These are phyloP conservation scores for Colostygia pectinataria DNA, from an alignment of 2,888 invertebrate genomes.

Conservation along the genomic window DNA sequence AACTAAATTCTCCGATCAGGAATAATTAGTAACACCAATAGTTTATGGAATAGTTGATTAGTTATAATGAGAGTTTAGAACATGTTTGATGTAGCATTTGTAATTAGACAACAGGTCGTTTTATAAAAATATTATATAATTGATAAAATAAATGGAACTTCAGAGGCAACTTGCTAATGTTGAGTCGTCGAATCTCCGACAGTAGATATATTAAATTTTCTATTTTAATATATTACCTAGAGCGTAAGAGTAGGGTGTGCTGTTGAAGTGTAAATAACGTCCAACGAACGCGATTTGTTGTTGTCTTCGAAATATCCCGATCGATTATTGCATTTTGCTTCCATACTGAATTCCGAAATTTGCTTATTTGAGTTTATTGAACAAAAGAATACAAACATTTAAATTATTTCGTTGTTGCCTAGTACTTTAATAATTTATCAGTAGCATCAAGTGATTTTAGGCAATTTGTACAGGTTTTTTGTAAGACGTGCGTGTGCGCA, in stretches of 20 bases:
- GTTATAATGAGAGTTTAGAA: conserved; percentile 65
- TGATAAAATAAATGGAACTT: conserved; percentile 47
- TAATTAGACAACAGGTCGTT: conserved; percentile 71
- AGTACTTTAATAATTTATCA: conserved; percentile 57
- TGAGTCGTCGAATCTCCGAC: conserved; percentile 74
- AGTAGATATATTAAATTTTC: conserved; percentile 78
- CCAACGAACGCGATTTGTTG: conserved; percentile 46
- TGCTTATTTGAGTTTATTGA: conserved; percentile 40
- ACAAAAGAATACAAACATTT: conserved; percentile 49
- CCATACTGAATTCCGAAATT: conserved; percentile 44
- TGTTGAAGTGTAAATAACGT: conserved; percentile 65
- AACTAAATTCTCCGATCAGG: conserved; percentile 51
- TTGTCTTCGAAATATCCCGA: conserved; percentile 43
- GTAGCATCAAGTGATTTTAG: conserved; percentile 48
- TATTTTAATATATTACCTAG: conserved; percentile 79
- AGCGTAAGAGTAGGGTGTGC: conserved; percentile 65
- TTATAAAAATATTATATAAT: conserved; percentile 53
- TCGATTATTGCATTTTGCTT: conserved; percentile 47
- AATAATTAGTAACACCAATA: conserved; percentile 75
- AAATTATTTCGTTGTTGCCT: conserved; percentile 66
- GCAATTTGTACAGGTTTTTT: conserved; percentile 59
- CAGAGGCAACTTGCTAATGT: conserved; percentile 55
- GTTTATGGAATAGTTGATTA: conserved; percentile 66
- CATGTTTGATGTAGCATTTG: conserved; percentile 76
- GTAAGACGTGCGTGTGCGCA: conserved; percentile 36